phyloP scores from a whole-genome alignment of 2,797 vertebrate genomes.

The Pangasius djambal region DNA sequence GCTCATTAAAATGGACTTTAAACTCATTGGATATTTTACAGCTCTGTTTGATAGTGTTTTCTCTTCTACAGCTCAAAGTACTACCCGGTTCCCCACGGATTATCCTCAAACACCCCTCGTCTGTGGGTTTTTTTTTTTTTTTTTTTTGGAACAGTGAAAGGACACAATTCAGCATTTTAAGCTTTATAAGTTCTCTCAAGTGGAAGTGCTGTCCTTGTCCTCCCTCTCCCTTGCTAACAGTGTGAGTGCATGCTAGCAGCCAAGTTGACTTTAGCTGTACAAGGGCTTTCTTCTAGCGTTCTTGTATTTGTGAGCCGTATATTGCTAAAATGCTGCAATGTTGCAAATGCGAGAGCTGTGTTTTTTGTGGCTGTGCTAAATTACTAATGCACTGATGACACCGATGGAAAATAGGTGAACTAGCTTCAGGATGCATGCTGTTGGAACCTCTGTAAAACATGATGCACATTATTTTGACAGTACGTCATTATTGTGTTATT shows the following conservation, averaged over 20 bases:
- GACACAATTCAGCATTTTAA: neutral
- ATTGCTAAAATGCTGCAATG: neutral
- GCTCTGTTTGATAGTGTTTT: neutral
- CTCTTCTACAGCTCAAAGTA: neutral
- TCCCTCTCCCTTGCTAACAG: slow-evolving; percentile 9
- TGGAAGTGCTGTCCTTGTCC: slow-evolving; percentile 3
- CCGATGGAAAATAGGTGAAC: neutral
- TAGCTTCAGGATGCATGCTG: neutral
- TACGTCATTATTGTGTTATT: neutral
- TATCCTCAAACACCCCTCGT: neutral
- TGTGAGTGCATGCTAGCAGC: neutral
- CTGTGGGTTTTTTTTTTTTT: neutral
- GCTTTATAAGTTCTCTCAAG: neutral
- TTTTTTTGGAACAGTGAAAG: no score
- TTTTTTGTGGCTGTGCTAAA: slow-evolving; percentile 47
- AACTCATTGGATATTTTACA: neutral
- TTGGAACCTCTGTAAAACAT: neutral
- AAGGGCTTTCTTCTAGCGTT: slow-evolving; percentile 2
- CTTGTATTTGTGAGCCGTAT: slow-evolving; percentile 13
- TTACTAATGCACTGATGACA: slow-evolving; percentile 44
- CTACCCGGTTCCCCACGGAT: neutral
- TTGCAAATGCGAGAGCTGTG: slow-evolving; percentile 56
- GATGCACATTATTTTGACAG: neutral
- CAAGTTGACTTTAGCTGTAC: slow-evolving; percentile 25
- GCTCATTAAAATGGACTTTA: neutral